Percentiles rank a stretch among this genome's conserved stretches.
These are phyloP conservation scores for Bimastos eiseni DNA, from an alignment of 2,888 invertebrate species.

Conservation along the genomic window DNA sequence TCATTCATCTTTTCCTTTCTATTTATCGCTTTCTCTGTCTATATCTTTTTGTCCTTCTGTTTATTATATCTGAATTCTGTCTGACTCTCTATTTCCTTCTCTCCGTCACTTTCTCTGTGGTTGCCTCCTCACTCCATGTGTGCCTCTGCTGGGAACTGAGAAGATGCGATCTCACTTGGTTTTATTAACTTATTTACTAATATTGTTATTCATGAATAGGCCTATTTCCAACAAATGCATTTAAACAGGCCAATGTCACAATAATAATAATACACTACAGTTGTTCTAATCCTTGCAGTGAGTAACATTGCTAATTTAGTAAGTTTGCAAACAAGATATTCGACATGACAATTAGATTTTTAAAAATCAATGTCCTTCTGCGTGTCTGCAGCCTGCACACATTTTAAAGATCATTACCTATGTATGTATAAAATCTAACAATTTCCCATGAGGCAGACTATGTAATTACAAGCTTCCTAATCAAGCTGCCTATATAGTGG, in stretches of 20 bases:
- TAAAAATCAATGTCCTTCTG: background rate
- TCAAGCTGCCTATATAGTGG: background rate
- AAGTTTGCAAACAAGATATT: too few relatives aligned
- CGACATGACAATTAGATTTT: background rate
- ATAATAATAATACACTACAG: too few relatives aligned
- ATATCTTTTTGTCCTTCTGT: too few relatives aligned
- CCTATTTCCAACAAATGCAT: background rate
- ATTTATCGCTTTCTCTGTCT: background rate
- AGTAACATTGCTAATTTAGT: too few relatives aligned
- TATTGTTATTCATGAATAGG: background rate
- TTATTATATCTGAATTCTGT: background rate
- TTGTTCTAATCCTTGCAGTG: background rate
- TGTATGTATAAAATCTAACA: too few relatives aligned
- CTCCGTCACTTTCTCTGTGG: background rate
- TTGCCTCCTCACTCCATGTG: background rate
- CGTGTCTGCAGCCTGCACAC: background rate
- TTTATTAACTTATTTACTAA: too few relatives aligned
- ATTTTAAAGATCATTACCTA: background rate
- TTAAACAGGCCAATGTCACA: background rate
- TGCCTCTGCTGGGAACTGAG: too few relatives aligned
- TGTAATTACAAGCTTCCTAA: background rate
- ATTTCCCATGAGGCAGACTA: too few relatives aligned
- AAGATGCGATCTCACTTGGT: background rate
- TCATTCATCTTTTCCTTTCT: background rate
- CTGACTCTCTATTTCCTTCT: background rate